Percentiles rank a stretch among this genome's conserved stretches.
These are phyloP conservation scores for Dendroctonus valens DNA, from an alignment of 1,140 invertebrate genomes.

Conservation along the genomic window DNA sequence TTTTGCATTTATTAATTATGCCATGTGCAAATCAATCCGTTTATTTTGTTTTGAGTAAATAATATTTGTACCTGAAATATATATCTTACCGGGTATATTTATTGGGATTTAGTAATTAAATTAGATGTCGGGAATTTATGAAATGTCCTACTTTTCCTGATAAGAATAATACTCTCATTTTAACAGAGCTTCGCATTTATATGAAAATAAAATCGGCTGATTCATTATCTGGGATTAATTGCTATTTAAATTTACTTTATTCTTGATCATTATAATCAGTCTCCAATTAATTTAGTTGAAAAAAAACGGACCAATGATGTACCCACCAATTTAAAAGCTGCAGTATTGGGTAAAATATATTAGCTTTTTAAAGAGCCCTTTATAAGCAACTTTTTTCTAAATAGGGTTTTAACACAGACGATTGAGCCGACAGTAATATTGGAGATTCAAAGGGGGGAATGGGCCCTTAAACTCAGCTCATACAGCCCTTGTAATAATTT, in stretches of 20 bases:
- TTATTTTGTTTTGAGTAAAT: background rate
- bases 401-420: slow-evolving; percentile 34
- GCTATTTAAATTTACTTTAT: background rate
- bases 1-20: slow-evolving; percentile 15
- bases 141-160: too few species aligned
- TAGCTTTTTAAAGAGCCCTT: slow-evolving; percentile 21
- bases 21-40: slow-evolving; percentile 3
- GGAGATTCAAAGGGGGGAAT: slow-evolving; percentile 21
- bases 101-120: too few species aligned
- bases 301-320: background rate
- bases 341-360: slow-evolving; percentile 22
- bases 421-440: slow-evolving; percentile 33
- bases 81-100: too few species aligned
- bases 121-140: too few species aligned
- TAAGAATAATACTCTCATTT: too few species aligned
- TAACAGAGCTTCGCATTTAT: too few species aligned
- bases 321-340: slow-evolving; percentile 19
- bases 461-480: slow-evolving; percentile 30
- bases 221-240: too few species aligned
- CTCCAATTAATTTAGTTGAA: background rate
- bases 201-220: too few species aligned
- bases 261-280: background rate
- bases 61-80: too few species aligned
- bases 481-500: slow-evolving; percentile 46
- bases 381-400: slow-evolving; percentile 35